Conservation (phyloP, 2,113 vertebrate species). For the Anoplopoma fimbria region DNA sequence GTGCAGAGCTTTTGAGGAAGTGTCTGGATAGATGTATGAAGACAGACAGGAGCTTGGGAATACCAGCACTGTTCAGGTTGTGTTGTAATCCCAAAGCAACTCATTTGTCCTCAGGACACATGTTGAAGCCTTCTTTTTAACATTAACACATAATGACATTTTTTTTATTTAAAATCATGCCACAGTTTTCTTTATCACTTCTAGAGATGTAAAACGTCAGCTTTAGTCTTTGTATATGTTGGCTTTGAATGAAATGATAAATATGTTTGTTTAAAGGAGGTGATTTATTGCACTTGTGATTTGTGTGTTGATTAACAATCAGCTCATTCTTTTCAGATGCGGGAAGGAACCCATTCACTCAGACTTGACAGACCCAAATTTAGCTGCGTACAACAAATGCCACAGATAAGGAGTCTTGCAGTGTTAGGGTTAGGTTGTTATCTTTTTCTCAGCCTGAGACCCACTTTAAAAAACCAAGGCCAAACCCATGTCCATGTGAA, state of each 20-base stretch:
- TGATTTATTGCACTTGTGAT: conserved; percentile 37
- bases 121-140: neutral
- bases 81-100: conserved; percentile 19
- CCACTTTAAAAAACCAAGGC: conserved; percentile 6
- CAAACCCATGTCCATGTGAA: neutral
- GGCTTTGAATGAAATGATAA: conserved; percentile 40
- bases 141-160: conserved; percentile 18
- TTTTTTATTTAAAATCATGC: neutral
- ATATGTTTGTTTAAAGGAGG: conserved; percentile 29
- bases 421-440: too few species aligned
- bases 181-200: neutral
- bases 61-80: conserved; percentile 8
- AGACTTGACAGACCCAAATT: conserved; percentile 41
- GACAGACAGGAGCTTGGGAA: conserved; percentile 14
- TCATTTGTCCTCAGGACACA: conserved; percentile 9
- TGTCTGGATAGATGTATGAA: neutral
- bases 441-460: conserved; percentile 30
- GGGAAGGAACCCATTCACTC: conserved; percentile 54
- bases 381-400: conserved; percentile 35
- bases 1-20: conserved; percentile 15
- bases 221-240: conserved; percentile 19
- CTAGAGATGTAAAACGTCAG: conserved; percentile 14
- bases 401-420: conserved; percentile 51
- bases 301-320: conserved; percentile 55
- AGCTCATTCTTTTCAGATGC: conserved; percentile 54